phyloP scores from a whole-genome alignment of 1,140 invertebrate species.

The Stratiolaelaps scimitus region DNA sequence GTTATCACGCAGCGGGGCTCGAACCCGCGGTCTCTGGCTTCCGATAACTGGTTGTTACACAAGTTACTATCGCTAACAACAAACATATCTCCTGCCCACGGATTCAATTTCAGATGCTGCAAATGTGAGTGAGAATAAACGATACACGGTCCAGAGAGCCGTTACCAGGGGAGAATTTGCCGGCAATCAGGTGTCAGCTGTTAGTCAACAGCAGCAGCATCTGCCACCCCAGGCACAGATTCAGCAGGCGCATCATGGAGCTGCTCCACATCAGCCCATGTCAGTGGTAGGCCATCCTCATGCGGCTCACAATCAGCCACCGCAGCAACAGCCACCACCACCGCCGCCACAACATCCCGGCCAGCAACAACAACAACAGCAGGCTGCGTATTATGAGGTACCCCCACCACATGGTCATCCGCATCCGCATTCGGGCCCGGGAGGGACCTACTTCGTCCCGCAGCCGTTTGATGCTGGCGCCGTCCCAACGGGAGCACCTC shows the following conservation, averaged over 20 bases:
- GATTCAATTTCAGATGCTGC: too few species aligned
- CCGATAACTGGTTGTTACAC: too few species aligned
- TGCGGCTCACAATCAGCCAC: background rate
- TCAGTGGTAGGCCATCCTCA: too few species aligned
- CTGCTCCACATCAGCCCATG: background rate
- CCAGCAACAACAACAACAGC: background rate
- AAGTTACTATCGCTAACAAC: too few species aligned
- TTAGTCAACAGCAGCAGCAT: too few species aligned
- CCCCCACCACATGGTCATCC: background rate
- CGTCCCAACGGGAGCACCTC: background rate
- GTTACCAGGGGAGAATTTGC: background rate
- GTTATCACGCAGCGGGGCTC: too few species aligned
- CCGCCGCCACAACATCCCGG: background rate
- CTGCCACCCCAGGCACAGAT: too few species aligned
- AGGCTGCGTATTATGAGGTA: conserved; percentile 3
- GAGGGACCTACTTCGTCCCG: conserved; percentile 3
- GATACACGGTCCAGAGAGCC: conserved; percentile 1
- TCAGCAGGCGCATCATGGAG: background rate
- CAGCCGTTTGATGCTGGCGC: conserved; percentile 3
- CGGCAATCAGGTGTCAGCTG: too few species aligned
- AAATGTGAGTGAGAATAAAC: conserved; percentile 12
- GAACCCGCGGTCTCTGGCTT: too few species aligned
- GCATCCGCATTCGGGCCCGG: background rate
- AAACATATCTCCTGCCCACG: too few species aligned
- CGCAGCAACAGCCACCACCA: background rate